Base-by-base conservation (phyloP, 2,113 vertebrate genomes). In the Oryzias celebensis region DNA sequence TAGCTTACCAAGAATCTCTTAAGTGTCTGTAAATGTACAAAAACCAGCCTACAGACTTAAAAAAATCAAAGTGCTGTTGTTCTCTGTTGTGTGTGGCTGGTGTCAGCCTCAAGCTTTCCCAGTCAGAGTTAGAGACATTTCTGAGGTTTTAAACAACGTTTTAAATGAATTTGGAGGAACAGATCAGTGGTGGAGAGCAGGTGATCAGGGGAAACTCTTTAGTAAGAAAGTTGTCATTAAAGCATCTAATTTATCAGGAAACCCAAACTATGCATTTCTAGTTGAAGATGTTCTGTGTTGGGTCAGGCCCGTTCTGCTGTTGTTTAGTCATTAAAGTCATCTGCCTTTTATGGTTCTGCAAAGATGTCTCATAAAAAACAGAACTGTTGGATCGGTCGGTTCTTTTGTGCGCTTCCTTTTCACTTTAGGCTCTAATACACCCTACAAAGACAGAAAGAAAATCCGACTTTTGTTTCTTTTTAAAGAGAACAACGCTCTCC, bases 1-100 rank as follows among this genome's bases (percentile, higher is more conserved):
- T 72, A 85, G 80, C 82, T 88, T 86, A 85, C 87, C 82, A 88
- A 62, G 65, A 82, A 88, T 84, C 55, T 68, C 6, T 77, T 63
- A 14, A 64, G 61, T 48, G 36, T 74, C 16, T 41, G 49, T 54
- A 60, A 53, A 56, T 18, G 49, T 57, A 75, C 77, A 52, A 83
- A 77, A 80, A 77, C 53, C 70, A 83, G 73, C 58, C 15, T 23
- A 23, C 49, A 47, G 3, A 51, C 60, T 17, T 52, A 63, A 24
- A n/a, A 47, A 69, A 78, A 65, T 22, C 71, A 67, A 59, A 7
- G 18, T 52, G 14, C 23, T 70, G 65, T 58, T 48, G 41, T 41
- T 62, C 14, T 57, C 22, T 62, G 57, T 62, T 52, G 43, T 58
- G 68, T 59, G 28, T 52, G 62, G 75, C 51, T 57, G 16, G 15